Conservation (phyloP, 2,888 invertebrate genomes). For the Dysmachus trigonus region DNA sequence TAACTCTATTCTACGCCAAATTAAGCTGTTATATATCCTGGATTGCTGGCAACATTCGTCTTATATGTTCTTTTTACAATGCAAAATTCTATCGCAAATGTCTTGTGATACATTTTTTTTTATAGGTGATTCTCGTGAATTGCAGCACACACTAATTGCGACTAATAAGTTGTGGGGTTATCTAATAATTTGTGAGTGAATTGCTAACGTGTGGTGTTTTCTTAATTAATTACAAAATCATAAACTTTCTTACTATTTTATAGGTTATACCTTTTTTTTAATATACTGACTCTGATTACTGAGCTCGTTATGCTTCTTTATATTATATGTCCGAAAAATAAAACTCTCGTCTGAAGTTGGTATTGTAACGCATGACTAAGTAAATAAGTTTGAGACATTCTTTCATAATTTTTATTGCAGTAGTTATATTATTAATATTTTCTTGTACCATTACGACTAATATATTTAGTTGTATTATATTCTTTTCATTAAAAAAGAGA, state of each 20-base stretch:
- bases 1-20: constrained; percentile 29
- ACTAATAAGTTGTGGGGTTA: not conserved
- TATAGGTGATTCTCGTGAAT: not conserved
- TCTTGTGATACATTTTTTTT: constrained; percentile 1
- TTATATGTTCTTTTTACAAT: constrained; percentile 1
- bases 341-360: not conserved
- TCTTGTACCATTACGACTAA: too few species aligned
- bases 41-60: constrained; percentile 39
- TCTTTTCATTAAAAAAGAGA: too few species aligned
- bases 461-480: too few species aligned
- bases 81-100: constrained; percentile 12
- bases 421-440: too few species aligned
- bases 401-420: not conserved
- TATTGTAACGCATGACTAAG: not conserved
- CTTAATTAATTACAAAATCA: not conserved
- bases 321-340: not conserved
- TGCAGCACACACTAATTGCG: not conserved
- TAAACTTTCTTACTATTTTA: not conserved
- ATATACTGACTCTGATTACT: not conserved
- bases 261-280: not conserved
- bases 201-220: not conserved
- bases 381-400: not conserved
- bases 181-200: not conserved
- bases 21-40: constrained; percentile 33
- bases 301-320: not conserved